phyloP scores from a whole-genome alignment of 1,140 invertebrate genomes.

The Notospermus geniculatus region DNA sequence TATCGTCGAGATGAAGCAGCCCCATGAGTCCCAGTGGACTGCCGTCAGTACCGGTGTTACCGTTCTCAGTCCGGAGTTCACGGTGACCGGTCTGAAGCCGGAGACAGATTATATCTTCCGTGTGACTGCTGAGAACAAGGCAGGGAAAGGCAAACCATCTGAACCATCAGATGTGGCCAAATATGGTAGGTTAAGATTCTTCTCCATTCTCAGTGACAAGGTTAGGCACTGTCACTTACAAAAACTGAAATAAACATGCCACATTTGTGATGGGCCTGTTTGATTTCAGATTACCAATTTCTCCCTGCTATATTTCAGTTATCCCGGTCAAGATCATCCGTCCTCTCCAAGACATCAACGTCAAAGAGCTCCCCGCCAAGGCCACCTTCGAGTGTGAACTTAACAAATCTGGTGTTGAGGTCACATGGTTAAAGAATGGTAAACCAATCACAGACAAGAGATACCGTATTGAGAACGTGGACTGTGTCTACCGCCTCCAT shows the following conservation, averaged over 20 bases:
- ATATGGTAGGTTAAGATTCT: constrained; percentile 17
- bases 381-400: constrained; percentile 29
- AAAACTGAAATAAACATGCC: too few species aligned
- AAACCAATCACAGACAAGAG: constrained; percentile 47
- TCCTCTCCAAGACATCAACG: constrained; percentile 12
- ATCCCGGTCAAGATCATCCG: constrained; percentile 9
- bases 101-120: constrained; percentile 50
- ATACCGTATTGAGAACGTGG: constrained; percentile 18
- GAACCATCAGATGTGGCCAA: constrained; percentile 21
- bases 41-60: constrained; percentile 28
- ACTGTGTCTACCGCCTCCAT: constrained; percentile 57
- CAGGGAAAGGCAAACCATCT: constrained; percentile 57
- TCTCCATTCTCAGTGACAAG: too few species aligned
- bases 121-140: constrained; percentile 39
- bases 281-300: too few species aligned
- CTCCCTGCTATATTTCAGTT: too few species aligned
- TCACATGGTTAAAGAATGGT: constrained; percentile 81
- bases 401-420: constrained; percentile 71
- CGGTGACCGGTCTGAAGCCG: constrained; percentile 62
- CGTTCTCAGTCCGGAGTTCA: constrained; percentile 6
- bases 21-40: constrained; percentile 75
- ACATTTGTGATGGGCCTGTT: too few species aligned
- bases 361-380: constrained; percentile 15
- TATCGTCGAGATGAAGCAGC: constrained; percentile 84
- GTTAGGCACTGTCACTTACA: too few species aligned